A percentile compares a stretch with the other conserved stretches of the same genome.
Conservation (phyloP, 2,888 invertebrate genomes). For the Agriopis leucophaearia region DNA sequence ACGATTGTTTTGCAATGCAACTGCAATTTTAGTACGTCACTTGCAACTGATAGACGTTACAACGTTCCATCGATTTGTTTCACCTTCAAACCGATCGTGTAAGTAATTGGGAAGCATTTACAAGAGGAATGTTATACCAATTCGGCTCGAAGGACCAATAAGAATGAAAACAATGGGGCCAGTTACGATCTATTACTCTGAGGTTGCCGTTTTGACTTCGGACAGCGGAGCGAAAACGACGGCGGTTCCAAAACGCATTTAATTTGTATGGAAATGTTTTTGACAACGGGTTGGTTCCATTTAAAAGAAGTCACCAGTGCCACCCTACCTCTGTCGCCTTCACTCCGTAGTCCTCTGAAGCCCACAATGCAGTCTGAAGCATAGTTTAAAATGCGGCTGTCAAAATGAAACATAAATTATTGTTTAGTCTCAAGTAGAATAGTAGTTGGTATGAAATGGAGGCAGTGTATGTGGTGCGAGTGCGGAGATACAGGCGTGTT, state of each 20-base stretch:
- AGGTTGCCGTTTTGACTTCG: neutral
- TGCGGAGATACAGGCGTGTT: conserved; percentile 75
- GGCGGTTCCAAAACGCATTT: neutral
- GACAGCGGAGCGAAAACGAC: neutral
- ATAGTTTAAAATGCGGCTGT: conserved; percentile 7
- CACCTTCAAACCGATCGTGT: neutral
- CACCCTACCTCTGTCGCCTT: neutral
- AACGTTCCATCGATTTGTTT: neutral
- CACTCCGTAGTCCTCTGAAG: neutral
- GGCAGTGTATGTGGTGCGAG: conserved; percentile 46
- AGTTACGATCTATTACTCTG: neutral
- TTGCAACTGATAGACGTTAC: neutral
- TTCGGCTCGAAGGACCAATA: neutral
- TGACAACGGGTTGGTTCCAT: neutral
- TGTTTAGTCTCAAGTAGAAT: neutral
- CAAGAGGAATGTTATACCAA: neutral
- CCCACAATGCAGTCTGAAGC: neutral
- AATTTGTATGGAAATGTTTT: neutral
- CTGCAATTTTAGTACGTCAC: neutral
- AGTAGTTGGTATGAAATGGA: conserved; percentile 51
- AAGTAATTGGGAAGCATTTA: neutral
- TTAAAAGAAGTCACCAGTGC: neutral
- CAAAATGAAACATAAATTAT: neutral
- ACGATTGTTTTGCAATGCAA: neutral
- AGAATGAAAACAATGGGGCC: neutral